These are phyloP conservation scores for Dinoponera quadriceps DNA, from an alignment of 1,140 invertebrate species.

Conservation along the genomic window DNA sequence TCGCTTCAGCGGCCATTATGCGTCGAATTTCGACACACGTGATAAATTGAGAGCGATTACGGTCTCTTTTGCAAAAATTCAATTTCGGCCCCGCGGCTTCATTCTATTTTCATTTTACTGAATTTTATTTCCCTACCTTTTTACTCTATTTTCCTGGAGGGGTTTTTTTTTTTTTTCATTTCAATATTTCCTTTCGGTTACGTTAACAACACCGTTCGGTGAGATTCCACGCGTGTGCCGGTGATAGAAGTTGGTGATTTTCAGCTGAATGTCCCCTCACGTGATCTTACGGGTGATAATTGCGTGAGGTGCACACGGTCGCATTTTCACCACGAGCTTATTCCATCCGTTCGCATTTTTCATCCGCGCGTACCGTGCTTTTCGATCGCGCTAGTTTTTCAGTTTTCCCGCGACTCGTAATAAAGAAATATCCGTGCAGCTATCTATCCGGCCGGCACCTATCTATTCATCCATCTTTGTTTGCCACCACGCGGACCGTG, in stretches of 20 bases:
- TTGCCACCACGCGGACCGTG: slow-evolving; percentile 47
- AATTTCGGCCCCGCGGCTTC: background rate
- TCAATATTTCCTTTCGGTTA: no score
- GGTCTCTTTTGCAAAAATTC: slow-evolving; percentile 6
- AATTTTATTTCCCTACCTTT: background rate
- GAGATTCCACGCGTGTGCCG: no score
- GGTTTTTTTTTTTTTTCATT: no score
- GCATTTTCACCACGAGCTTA: background rate
- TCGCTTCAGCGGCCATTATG: slow-evolving; percentile 20
- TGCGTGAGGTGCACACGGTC: background rate
- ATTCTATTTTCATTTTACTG: background rate
- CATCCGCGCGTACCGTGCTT: background rate
- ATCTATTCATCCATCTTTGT: slow-evolving; percentile 61
- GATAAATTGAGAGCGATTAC: slow-evolving; percentile 9
- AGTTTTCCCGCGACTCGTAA: slow-evolving; percentile 5
- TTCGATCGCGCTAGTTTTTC: slow-evolving; percentile 40
- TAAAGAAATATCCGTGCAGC: slow-evolving; percentile 42
- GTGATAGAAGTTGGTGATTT: no score
- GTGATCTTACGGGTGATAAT: no score
- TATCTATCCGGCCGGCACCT: slow-evolving; percentile 43
- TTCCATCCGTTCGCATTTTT: background rate
- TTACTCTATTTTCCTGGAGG: no score
- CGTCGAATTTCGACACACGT: background rate
- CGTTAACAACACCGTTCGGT: no score
- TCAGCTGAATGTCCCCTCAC: no score